Conservation (phyloP, 2,888 invertebrate species). For the Esperia sulphurella region DNA sequence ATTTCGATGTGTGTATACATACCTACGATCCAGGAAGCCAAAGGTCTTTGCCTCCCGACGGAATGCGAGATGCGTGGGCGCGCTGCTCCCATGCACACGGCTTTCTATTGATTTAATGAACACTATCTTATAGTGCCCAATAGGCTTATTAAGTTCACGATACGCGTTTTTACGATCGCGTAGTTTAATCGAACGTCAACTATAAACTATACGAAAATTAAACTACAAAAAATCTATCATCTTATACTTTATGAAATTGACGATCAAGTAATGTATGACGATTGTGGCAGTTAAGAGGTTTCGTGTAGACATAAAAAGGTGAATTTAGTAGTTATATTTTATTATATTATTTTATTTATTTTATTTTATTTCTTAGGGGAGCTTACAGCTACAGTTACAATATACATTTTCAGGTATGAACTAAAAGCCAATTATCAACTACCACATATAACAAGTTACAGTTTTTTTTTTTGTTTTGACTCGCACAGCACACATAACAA, state of each 20-base stretch:
- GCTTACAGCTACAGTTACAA: too few relatives aligned
- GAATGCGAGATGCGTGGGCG: conserved; percentile 67
- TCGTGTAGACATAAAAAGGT: too few relatives aligned
- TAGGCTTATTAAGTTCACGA: conserved; percentile 59
- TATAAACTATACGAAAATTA: too few relatives aligned
- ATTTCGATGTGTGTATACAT: conserved; percentile 29
- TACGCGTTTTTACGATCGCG: conserved; percentile 37
- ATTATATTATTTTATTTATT: too few relatives aligned
- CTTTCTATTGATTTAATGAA: conserved; percentile 77
- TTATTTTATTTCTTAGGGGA: too few relatives aligned
- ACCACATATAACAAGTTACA: too few relatives aligned
- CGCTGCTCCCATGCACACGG: conserved; percentile 57
- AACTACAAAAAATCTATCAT: not conserved
- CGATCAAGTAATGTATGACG: not conserved
- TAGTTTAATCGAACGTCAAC: conserved; percentile 6
- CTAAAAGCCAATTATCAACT: too few relatives aligned
- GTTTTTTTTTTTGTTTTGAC: too few relatives aligned
- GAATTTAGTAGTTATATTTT: too few relatives aligned
- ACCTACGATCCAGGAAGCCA: conserved; percentile 68
- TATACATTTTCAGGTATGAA: too few relatives aligned
- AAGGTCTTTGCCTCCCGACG: conserved; percentile 74
- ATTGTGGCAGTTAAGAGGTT: too few relatives aligned
- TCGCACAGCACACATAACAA: too few relatives aligned
- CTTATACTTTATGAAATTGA: not conserved
- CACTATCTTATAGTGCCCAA: conserved; percentile 71